These are phyloP conservation scores for Artemia sinica DNA, from an alignment of 2,888 invertebrate genomes.

Conservation along the genomic window DNA sequence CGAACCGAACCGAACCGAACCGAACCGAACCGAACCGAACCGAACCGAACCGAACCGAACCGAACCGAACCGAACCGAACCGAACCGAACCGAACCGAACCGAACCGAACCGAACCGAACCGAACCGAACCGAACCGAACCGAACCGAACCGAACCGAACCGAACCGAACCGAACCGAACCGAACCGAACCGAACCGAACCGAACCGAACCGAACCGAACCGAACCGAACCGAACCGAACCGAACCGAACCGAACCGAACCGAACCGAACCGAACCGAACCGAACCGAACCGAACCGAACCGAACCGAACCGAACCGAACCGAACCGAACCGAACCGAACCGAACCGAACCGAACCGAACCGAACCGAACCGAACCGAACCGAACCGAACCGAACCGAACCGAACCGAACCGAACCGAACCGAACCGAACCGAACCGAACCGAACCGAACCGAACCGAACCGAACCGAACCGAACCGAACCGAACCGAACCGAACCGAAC, in stretches of 20 bases:
- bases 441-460: constrained; percentile 21
- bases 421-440: constrained; percentile 22
- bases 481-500: constrained; percentile 23
- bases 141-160: constrained; percentile 21
- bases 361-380: constrained; percentile 23
- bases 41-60: constrained; percentile 22
- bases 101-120: constrained; percentile 18
- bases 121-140: constrained; percentile 20
- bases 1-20: constrained; percentile 23
- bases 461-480: constrained; percentile 14
- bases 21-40: constrained; percentile 23
- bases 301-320: constrained; percentile 23
- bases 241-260: constrained; percentile 21
- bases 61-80: constrained; percentile 17
- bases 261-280: constrained; percentile 23
- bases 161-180: constrained; percentile 20
- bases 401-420: constrained; percentile 23
- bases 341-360: constrained; percentile 22
- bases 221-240: constrained; percentile 21
- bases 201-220: constrained; percentile 22
- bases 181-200: constrained; percentile 20
- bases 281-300: constrained; percentile 20
- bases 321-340: constrained; percentile 23
- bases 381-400: constrained; percentile 22
- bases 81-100: constrained; percentile 22